These are phyloP conservation scores for Sinonovacula constricta DNA, from an alignment of 1,140 invertebrate genomes.

Conservation along the genomic window DNA sequence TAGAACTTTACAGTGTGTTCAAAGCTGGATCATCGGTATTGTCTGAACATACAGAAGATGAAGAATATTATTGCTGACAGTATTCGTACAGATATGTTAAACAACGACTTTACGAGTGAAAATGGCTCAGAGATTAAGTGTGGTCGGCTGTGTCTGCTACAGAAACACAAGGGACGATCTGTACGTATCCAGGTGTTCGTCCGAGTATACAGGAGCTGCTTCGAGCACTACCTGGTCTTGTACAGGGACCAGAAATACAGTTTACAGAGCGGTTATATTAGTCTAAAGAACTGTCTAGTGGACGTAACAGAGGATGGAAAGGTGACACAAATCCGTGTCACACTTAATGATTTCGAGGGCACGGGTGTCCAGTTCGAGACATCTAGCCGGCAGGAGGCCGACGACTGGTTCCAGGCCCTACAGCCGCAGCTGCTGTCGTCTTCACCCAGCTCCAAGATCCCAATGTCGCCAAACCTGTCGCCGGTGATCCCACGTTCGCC, in stretches of 20 bases:
- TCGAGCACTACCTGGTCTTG: conserved; percentile 53
- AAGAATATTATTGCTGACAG: conserved; percentile 28
- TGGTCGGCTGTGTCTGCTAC: conserved; percentile 46
- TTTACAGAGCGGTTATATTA: conserved; percentile 46
- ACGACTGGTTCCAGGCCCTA: conserved; percentile 44
- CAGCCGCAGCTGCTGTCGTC: conserved; percentile 28
- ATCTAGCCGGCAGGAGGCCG: neutral
- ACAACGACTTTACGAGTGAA: neutral
- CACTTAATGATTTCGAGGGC: conserved; percentile 53
- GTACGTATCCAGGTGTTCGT: conserved; percentile 46
- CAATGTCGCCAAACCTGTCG: conserved; percentile 48
- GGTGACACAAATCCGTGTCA: conserved; percentile 45
- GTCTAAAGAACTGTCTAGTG: conserved; percentile 53
- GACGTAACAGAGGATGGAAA: conserved; percentile 5
- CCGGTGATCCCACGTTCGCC: conserved; percentile 51
- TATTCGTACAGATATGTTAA: conserved; percentile 27
- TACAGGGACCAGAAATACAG: conserved; percentile 50
- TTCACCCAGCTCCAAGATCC: conserved; percentile 30
- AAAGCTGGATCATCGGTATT: too few species aligned
- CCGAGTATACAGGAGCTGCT: conserved; percentile 54
- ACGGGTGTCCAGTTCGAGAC: conserved; percentile 49
- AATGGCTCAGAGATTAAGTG: conserved; percentile 46
- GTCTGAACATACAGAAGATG: too few species aligned
- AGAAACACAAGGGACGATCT: conserved; percentile 25
- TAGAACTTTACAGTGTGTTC: too few species aligned